Percentiles rank a stretch among this genome's conserved stretches.
Conservation (phyloP, 1,140 invertebrate genomes). For the Drosophila oshimai region DNA sequence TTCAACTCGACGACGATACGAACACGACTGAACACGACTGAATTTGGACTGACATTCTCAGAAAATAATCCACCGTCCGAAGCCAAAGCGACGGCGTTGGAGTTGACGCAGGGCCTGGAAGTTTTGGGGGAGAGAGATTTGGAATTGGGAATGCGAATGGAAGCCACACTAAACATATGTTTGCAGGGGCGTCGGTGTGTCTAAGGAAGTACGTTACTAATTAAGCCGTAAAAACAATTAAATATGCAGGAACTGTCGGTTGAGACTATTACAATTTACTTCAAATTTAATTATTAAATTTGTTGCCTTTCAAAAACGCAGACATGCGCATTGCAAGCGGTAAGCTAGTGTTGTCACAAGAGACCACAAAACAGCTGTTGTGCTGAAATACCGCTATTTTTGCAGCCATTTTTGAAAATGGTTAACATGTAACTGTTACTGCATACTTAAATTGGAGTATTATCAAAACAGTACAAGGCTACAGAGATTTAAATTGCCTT, state of each 20-base stretch:
- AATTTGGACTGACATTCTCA: conserved; percentile 39
- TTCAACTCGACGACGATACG: conserved; percentile 69
- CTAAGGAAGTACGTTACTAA: background rate
- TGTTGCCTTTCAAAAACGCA: background rate
- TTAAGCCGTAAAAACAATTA: background rate
- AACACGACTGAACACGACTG: conserved; percentile 75
- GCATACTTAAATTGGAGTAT: too few species aligned
- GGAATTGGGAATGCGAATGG: conserved; percentile 15
- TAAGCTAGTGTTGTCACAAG: background rate
- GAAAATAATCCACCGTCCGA: conserved; percentile 21
- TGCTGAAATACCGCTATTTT: background rate
- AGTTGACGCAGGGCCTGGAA: conserved; percentile 79
- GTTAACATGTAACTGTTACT: too few species aligned
- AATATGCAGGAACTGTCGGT: background rate
- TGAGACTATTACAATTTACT: background rate
- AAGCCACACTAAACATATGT: conserved; percentile 39
- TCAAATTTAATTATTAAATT: background rate
- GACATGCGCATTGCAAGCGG: conserved; percentile 4
- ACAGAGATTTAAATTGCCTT: too few species aligned
- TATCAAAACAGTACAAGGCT: too few species aligned
- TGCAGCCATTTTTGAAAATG: background rate
- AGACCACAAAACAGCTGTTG: background rate
- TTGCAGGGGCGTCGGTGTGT: conserved; percentile 28
- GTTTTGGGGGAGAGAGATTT: conserved; percentile 21
- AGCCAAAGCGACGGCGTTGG: conserved; percentile 72